phyloP scores from a whole-genome alignment of 2,113 vertebrate genomes.

The Hyla sarda region DNA sequence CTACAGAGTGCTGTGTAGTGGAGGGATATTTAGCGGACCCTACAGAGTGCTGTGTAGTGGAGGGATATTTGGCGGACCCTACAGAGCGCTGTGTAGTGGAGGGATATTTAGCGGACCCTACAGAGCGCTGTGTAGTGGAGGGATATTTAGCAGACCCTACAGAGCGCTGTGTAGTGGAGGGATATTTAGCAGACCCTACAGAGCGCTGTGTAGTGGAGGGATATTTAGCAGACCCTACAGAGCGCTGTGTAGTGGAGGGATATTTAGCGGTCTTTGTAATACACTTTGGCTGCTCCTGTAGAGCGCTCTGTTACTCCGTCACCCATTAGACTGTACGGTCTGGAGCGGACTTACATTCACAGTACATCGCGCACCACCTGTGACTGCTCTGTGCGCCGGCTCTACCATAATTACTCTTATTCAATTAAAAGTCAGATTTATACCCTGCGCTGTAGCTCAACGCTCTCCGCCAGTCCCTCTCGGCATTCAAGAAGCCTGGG shows the following conservation, averaged over 20 bases:
- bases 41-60: neutral
- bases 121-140: neutral
- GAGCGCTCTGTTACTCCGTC: neutral
- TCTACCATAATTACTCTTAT: slow-evolving; percentile 58
- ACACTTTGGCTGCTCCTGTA: neutral
- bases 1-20: neutral
- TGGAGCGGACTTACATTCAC: slow-evolving; percentile 17
- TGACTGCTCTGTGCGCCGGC: too few species aligned
- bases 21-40: neutral
- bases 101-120: neutral
- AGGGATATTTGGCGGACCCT: too few species aligned
- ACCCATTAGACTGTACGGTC: too few species aligned
- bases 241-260: neutral
- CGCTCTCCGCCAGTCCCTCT: slow-evolving; percentile 29
- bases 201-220: neutral
- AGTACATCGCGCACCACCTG: neutral
- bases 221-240: neutral
- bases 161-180: neutral
- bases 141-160: neutral
- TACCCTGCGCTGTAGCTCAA: slow-evolving; percentile 60
- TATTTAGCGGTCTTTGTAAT: neutral
- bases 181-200: neutral
- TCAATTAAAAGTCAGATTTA: slow-evolving; percentile 63
- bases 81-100: neutral
- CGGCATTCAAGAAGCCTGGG: slow-evolving; percentile 13